Conservation (phyloP, 2,888 invertebrate genomes). For the Acanthoscelides obtectus region DNA sequence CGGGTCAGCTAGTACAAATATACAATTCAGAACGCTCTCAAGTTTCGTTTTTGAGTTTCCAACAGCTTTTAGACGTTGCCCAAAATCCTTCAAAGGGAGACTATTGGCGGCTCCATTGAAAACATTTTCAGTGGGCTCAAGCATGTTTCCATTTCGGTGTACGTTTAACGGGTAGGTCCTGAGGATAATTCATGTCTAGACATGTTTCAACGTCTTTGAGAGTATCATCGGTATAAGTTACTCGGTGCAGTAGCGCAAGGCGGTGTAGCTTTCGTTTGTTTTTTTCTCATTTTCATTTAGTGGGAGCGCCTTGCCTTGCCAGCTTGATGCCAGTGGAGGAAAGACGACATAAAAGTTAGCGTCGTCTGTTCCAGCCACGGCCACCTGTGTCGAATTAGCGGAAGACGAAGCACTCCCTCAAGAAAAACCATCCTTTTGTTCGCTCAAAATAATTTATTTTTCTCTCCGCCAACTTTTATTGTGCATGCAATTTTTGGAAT, state of each 20-base stretch:
- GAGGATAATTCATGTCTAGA: no score
- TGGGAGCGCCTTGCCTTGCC: background rate
- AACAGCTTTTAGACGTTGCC: no score
- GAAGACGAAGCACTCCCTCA: constrained; percentile 40
- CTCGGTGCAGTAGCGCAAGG: background rate
- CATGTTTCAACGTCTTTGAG: background rate
- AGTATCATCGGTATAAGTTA: background rate
- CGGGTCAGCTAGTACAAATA: no score
- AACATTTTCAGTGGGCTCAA: no score
- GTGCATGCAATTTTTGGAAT: background rate
- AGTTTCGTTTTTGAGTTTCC: no score
- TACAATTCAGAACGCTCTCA: no score
- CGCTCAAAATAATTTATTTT: background rate
- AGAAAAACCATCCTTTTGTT: background rate
- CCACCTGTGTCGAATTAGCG: constrained; percentile 47
- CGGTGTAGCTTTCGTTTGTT: background rate
- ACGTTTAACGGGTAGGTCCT: no score
- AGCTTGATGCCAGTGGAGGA: background rate
- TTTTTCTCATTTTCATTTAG: background rate
- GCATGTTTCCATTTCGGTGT: no score
- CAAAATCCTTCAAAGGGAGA: no score
- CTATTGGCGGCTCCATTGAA: no score
- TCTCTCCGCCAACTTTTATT: background rate
- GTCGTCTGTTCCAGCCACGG: constrained; percentile 25
- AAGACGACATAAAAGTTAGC: constrained; percentile 30